Conservation (phyloP, 2,797 vertebrate species). For the Esox masquinongy region DNA sequence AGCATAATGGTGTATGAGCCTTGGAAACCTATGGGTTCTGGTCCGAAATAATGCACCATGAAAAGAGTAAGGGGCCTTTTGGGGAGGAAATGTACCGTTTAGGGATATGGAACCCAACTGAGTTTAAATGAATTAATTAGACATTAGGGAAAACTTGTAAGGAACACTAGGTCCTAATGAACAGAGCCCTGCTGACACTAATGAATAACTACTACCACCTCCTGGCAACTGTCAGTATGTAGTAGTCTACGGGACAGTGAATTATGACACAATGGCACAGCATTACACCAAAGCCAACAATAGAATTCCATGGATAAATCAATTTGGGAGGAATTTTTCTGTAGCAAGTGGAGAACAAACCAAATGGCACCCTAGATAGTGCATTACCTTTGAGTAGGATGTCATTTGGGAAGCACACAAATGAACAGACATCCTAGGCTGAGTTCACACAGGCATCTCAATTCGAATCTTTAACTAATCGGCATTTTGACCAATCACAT, state of each 20-base stretch:
- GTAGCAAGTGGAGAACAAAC: conserved; percentile 29
- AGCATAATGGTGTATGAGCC: background rate
- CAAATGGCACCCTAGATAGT: conserved; percentile 10
- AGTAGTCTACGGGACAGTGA: conserved; percentile 31
- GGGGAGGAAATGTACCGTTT: conserved; percentile 24
- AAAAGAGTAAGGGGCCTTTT: conserved; percentile 51
- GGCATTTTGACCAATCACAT: background rate
- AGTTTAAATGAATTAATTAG: conserved; percentile 56
- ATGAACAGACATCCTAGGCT: conserved; percentile 28
- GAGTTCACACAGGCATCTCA: background rate
- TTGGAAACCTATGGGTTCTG: background rate
- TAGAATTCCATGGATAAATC: conserved; percentile 49
- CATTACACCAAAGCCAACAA: conserved; percentile 41
- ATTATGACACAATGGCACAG: conserved; percentile 50
- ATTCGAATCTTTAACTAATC: background rate
- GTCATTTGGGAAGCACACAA: background rate
- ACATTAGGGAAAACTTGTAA: conserved; percentile 42
- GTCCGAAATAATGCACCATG: conserved; percentile 43
- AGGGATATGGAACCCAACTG: conserved; percentile 47
- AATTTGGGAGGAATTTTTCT: conserved; percentile 57
- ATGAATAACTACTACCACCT: conserved; percentile 51
- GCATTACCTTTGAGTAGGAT: background rate
- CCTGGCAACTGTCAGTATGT: conserved; percentile 50
- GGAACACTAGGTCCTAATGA: conserved; percentile 50
- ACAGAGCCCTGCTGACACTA: conserved; percentile 33